Conservation (phyloP, 2,797 vertebrate genomes). For the Erithacus rubecula region DNA sequence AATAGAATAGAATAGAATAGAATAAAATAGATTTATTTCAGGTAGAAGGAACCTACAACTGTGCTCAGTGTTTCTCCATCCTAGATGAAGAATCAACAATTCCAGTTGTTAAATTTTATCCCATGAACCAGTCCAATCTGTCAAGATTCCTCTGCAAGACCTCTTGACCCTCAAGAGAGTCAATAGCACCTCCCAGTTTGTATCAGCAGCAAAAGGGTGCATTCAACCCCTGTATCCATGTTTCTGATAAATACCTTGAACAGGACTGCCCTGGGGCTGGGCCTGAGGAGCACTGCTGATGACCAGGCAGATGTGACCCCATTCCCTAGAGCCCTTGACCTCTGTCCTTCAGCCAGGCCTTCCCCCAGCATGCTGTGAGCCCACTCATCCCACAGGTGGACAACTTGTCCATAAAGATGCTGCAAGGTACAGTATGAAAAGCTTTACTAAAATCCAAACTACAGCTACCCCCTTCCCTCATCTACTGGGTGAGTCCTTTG, state of each 20-base stretch:
- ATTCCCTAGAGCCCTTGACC: not conserved
- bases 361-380: not conserved
- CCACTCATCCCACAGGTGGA: accelerated
- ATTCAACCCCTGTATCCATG: not conserved
- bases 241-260: not conserved
- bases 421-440: not conserved
- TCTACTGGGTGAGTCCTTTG: not conserved
- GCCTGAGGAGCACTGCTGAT: not conserved
- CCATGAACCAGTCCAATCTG: not conserved
- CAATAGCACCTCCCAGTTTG: not conserved
- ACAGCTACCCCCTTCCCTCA: not conserved
- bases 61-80: not conserved
- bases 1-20: not conserved
- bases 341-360: not conserved
- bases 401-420: not conserved
- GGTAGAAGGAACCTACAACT: not conserved
- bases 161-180: not conserved
- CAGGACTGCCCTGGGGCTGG: not conserved
- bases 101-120: not conserved
- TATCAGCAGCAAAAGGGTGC: not conserved
- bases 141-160: not conserved
- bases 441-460: not conserved
- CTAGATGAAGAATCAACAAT: not conserved
- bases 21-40: not conserved
- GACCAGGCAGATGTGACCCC: not conserved